Evolutionary conservation across 2,113 vertebrate genomes (phyloP).

Genomic region (Dicentrarchus labrax): DNA sequence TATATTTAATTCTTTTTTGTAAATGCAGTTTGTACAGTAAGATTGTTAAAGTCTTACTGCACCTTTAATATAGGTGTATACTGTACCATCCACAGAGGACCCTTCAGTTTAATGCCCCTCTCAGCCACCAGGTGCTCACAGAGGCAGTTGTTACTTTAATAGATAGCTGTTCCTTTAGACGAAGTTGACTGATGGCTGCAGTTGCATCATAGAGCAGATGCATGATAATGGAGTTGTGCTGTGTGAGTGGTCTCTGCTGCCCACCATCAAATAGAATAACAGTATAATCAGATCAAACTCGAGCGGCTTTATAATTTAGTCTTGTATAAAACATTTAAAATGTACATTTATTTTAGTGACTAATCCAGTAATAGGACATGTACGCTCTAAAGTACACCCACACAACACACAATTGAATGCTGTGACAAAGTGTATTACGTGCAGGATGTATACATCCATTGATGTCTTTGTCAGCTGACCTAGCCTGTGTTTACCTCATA

Average conservation of each 20-base stretch:
- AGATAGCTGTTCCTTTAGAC: constrained; percentile 3
- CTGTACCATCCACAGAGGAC: not conserved
- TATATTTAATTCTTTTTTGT: not conserved
- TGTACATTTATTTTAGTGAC: constrained; percentile 17
- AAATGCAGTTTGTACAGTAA: not conserved
- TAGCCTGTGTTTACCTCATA: constrained; percentile 28
- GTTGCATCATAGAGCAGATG: not conserved
- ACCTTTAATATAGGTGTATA: not conserved
- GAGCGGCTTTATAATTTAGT: not conserved
- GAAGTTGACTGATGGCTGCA: not conserved
- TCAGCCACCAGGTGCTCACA: not conserved
- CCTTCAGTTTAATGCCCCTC: not conserved
- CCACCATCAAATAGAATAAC: constrained; percentile 6
- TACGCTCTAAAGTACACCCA: not conserved
- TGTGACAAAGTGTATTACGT: not conserved
- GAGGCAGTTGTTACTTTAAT: constrained; percentile 3
- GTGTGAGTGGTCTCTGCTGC: constrained; percentile 1
- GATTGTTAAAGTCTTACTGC: not conserved
- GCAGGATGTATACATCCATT: not conserved
- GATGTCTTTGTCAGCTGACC: constrained; percentile 4
- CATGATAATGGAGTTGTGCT: constrained; percentile 25
- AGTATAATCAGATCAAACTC: constrained; percentile 8
- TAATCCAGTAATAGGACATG: constrained; percentile 14
- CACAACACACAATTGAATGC: not conserved
- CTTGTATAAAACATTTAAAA: constrained; percentile 12